Base-by-base conservation (phyloP, 2,113 vertebrate species). In the Papio anubis region DNA sequence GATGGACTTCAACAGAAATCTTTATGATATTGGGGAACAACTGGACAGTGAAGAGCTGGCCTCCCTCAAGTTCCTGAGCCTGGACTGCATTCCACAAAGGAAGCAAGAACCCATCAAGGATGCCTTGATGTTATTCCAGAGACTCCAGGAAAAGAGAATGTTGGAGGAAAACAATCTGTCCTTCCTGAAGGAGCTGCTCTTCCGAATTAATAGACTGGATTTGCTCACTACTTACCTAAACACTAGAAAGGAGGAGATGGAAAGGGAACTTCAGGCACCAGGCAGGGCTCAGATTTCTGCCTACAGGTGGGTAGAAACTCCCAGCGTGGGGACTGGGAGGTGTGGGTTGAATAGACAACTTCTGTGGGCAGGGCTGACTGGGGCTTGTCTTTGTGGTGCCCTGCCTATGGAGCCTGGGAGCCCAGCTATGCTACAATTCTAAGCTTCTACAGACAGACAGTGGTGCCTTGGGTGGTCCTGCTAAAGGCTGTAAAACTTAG, bases 121-220 rank as follows among this genome's bases (percentile, higher is more conserved):
- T 1, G 80, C 98, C n/a, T 88, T 97, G 55, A 87, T 30, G 9
- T 90, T 99, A 18, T 98, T 99, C 0, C 11, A 84, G 48, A 95
- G 0, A 0, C 97, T 99, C 25, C 88, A 95, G 90, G 98, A 98
- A 83, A 98, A 96, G 12, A 94, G n/a, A 17, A 4, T 98, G 93
- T 75, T 99, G 0, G 52, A 97, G 14, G 75, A 0, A 0, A 73
- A 0, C 27, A 90, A 98, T 23, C 38, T 98, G 30, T 94, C 4
- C 89, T 98, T 99, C 93, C 57, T 99, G 64, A 98, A 97, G 90
- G 99, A 99, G 95, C 96, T 99, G 72, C 94, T 99, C 4, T 99
- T 96, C 90, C 61, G 4, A 1, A 98, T 98, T 32, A 3, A 23
- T 3, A 97, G 98, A 9, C 88, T 98, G 0, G 98, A 99, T 72